These are phyloP conservation scores for Epinephelus cyanopodus DNA, from an alignment of 2,113 vertebrate genomes.

Conservation along the genomic window DNA sequence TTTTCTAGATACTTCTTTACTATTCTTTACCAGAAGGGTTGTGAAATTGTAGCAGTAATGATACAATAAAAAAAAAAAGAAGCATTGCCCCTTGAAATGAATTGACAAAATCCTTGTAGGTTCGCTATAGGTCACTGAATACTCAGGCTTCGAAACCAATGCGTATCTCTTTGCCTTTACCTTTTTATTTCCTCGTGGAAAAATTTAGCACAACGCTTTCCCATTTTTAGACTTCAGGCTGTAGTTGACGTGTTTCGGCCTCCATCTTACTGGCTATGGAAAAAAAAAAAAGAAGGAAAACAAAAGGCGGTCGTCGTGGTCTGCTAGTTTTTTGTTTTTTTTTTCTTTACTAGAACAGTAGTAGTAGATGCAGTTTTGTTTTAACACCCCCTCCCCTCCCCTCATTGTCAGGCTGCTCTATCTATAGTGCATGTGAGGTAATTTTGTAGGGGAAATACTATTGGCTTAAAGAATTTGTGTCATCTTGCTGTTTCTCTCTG, in stretches of 20 bases:
- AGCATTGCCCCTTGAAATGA: conserved; percentile 51
- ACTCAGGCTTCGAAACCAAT: conserved; percentile 74
- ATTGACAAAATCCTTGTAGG: conserved; percentile 60
- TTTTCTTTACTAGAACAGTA: conserved; percentile 40
- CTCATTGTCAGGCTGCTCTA: conserved; percentile 73
- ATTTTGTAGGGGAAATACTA: conserved; percentile 66
- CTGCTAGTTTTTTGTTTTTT: conserved; percentile 54
- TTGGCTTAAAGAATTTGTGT: conserved; percentile 67
- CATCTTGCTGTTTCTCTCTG: conserved; percentile 59
- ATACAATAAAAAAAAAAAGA: conserved; percentile 49
- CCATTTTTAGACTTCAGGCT: conserved; percentile 43
- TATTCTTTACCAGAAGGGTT: conserved; percentile 80
- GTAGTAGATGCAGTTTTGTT: conserved; percentile 56
- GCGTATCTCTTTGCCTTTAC: conserved; percentile 60
- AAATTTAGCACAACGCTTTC: conserved; percentile 71
- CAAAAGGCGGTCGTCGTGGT: conserved; percentile 50
- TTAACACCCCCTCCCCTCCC: conserved; percentile 1
- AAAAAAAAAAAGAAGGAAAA: conserved; percentile 40
- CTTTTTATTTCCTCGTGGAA: conserved; percentile 61
- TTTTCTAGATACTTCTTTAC: conserved; percentile 83
- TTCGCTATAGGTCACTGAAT: conserved; percentile 62
- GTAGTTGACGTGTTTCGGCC: conserved; percentile 46
- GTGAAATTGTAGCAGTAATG: conserved; percentile 77
- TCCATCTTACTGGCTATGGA: conserved; percentile 58
- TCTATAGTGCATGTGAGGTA: conserved; percentile 77